phyloP scores from a whole-genome alignment of 2,888 invertebrate genomes.

The Harmothoe impar region DNA sequence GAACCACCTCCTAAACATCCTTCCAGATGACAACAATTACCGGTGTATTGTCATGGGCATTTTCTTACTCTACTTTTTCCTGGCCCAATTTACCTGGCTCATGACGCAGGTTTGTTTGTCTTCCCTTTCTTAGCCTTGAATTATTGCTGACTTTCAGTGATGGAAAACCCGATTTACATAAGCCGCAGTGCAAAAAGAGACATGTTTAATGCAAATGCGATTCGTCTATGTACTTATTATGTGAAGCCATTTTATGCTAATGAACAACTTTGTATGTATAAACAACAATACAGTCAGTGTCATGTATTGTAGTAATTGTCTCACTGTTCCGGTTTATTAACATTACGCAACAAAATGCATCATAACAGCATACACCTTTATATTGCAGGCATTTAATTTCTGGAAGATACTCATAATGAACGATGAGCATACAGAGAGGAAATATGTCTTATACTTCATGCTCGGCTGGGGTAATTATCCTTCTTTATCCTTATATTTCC shows the following conservation, averaged over 20 bases:
- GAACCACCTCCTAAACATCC: conserved; percentile 75
- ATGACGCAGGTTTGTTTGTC: conserved; percentile 76
- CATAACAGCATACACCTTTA: neutral
- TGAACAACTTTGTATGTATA: too few relatives aligned
- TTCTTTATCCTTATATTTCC: neutral
- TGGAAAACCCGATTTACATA: too few relatives aligned
- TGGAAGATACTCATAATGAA: conserved; percentile 82
- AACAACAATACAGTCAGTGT: too few relatives aligned
- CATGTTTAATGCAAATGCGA: too few relatives aligned
- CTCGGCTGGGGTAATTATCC: conserved; percentile 81
- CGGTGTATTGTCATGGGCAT: conserved; percentile 81
- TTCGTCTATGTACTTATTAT: too few relatives aligned
- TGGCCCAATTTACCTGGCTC: conserved; percentile 82
- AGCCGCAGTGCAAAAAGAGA: too few relatives aligned
- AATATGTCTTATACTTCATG: conserved; percentile 80
- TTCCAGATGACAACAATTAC: conserved; percentile 75
- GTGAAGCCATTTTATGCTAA: too few relatives aligned
- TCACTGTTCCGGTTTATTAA: too few relatives aligned
- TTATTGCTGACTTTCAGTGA: too few relatives aligned
- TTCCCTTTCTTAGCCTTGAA: too few relatives aligned
- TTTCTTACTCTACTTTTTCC: conserved; percentile 81
- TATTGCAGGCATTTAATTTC: conserved; percentile 78
- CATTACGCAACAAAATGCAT: too few relatives aligned
- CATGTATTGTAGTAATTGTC: too few relatives aligned
- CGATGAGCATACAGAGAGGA: conserved; percentile 82